These are phyloP conservation scores for Melanotus villosus DNA, from an alignment of 2,888 invertebrate genomes.

Conservation along the genomic window DNA sequence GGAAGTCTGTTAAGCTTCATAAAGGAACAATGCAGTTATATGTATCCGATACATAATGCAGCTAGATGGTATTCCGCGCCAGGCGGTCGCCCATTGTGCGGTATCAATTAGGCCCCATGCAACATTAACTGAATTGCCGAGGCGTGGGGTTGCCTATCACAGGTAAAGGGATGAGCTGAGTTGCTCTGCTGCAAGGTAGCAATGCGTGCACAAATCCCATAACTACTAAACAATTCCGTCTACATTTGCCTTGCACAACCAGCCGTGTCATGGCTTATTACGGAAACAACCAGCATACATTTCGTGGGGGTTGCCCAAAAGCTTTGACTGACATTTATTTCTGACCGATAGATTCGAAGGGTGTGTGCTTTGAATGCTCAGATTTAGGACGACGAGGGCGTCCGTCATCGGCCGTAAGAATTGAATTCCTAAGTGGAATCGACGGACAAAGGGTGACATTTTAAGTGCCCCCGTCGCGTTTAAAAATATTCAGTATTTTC, in stretches of 20 bases:
- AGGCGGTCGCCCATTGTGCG: conserved; percentile 28
- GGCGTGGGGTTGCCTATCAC: conserved; percentile 16
- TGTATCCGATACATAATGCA: conserved; percentile 22
- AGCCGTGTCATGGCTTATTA: conserved; percentile 2
- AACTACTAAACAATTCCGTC: neutral
- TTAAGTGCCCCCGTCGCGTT: conserved; percentile 5
- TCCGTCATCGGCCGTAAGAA: conserved; percentile 6
- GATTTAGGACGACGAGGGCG: conserved; percentile 11
- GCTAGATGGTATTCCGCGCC: conserved; percentile 20
- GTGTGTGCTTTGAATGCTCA: neutral
- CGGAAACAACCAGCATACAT: neutral
- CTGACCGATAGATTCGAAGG: conserved; percentile 2
- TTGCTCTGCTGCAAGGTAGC: conserved; percentile 3
- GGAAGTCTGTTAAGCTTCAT: conserved; percentile 29
- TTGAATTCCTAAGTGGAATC: conserved; percentile 15
- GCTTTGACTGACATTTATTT: conserved; percentile 6
- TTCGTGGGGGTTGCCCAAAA: too few species aligned
- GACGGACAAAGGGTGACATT: conserved; percentile 16
- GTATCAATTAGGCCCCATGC: conserved; percentile 41
- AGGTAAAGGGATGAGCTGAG: conserved; percentile 24
- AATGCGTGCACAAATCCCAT: conserved; percentile 1
- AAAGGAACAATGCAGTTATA: conserved; percentile 29
- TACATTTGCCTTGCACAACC: conserved; percentile 10
- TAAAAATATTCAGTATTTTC: conserved; percentile 13
- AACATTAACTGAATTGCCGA: conserved; percentile 40